These are phyloP conservation scores for Akabosia matsudoensis DNA, from an alignment of 1,140 invertebrate species.

Conservation along the genomic window DNA sequence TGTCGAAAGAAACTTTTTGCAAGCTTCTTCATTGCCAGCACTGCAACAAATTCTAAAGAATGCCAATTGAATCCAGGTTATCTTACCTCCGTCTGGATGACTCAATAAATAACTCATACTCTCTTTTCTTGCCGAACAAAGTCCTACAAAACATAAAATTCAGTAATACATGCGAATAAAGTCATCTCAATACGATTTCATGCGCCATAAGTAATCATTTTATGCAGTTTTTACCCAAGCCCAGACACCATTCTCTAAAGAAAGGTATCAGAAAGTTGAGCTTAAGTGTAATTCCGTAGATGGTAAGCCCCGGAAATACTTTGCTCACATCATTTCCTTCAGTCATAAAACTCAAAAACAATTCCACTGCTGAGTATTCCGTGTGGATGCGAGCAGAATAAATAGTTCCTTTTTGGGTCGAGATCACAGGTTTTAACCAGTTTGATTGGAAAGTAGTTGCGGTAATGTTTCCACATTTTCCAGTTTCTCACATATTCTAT, in stretches of 20 bases:
- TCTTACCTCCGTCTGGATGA: constrained; percentile 4
- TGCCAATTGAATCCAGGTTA: no score
- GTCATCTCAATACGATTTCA: neutral
- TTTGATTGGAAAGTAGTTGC: constrained; percentile 56
- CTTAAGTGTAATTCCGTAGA: neutral
- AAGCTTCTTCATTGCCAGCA: neutral
- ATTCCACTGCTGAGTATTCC: constrained; percentile 42
- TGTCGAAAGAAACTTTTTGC: neutral
- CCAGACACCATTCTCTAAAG: constrained; percentile 1
- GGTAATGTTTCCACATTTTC: constrained; percentile 53
- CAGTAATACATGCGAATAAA: no score
- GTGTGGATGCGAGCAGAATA: constrained; percentile 60
- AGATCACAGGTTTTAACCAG: constrained; percentile 57
- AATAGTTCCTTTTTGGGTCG: constrained; percentile 56
- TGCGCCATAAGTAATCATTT: neutral
- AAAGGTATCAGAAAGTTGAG: constrained; percentile 16
- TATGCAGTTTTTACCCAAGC: neutral
- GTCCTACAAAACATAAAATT: no score
- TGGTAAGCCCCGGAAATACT: constrained; percentile 18
- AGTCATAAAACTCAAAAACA: constrained; percentile 6
- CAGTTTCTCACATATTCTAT: constrained; percentile 47
- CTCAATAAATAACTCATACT: constrained; percentile 25
- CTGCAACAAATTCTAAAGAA: neutral
- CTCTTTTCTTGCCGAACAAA: constrained; percentile 9
- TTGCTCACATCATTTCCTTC: neutral